A percentile compares a stretch with the other conserved stretches of the same genome.
Conservation (phyloP, 2,888 invertebrate species). For the Cerastoderma edule region DNA sequence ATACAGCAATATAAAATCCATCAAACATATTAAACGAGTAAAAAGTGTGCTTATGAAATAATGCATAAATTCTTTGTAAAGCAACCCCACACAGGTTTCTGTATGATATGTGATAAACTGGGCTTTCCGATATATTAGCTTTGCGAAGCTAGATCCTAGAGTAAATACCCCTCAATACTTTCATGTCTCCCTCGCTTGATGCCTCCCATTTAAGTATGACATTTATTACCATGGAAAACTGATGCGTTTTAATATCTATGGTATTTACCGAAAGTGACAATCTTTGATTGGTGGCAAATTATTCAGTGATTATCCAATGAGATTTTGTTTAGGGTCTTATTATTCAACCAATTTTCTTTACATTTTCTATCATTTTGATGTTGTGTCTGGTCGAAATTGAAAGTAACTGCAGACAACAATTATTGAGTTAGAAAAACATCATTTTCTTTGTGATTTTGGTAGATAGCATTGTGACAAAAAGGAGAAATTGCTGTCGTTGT, state of each 20-base stretch:
- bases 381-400: no score
- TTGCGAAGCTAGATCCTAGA: slow-evolving; percentile 14
- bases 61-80: slow-evolving; percentile 40
- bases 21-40: slow-evolving; percentile 43
- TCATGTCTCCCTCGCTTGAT: slow-evolving; percentile 1
- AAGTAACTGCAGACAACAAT: no score
- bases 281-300: no score
- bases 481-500: no score
- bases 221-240: slow-evolving; percentile 1
- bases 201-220: slow-evolving; percentile 4
- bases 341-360: no score
- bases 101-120: slow-evolving; percentile 28
- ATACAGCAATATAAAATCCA: slow-evolving; percentile 57
- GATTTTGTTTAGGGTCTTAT: no score
- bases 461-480: no score
- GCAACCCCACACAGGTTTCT: slow-evolving; percentile 25
- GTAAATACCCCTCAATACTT: slow-evolving; percentile 11
- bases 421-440: no score
- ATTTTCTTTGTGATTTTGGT: no score
- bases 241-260: background rate
- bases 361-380: no score
- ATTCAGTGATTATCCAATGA: no score
- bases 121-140: slow-evolving; percentile 12
- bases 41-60: slow-evolving; percentile 47
- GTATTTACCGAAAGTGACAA: background rate